Base-by-base conservation (phyloP, 2,888 invertebrate species). In the Lasioglossum zephyrum region DNA sequence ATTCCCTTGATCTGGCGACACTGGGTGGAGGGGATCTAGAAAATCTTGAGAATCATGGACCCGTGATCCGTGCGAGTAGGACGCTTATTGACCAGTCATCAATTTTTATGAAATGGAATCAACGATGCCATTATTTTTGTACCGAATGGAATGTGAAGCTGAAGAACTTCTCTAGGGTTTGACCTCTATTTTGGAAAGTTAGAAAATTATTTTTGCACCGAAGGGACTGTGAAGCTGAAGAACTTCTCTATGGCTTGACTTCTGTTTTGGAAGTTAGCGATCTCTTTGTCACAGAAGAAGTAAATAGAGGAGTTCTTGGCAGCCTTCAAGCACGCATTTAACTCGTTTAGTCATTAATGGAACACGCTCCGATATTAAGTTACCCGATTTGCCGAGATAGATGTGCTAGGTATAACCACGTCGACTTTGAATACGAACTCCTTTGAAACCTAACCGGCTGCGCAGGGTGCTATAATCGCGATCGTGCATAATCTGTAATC, bases 401-500 rank as follows among this genome's bases (percentile, higher is more conserved):
- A 39, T 41, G 26, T 8, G 22, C 22, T 36, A 39, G 39, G 26
- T 63, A 63, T 18, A 26, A 39, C 26, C 70, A 26, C 18, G 13
- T 13, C 18, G n/a, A 31, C 69, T 63, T 31, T 41, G 39, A 70
- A 70, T 66, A 22, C 26, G 16, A 41, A 70, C 69, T 70, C 70
- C 77, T 77, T 77, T 77, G 80, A 73, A 69, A 79, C 44, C 60
- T 9, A 73, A 73, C n/a, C 79, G 18, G 72, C 57, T 72, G 31
- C 44, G 36, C 73, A 13, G 26, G 16, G 44, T 31, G 36, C 36
- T 73, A 44, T 79, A 79, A 79, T 79, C 44, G 60, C 44, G 47
- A 41, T 60, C 60, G n/a, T 47, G 44, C 60, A 73, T 79, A 73
- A 73, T 47, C 72, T 60, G 60, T 60, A 36, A 79, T 79, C 44